A percentile compares a stretch with the other conserved stretches of the same genome.
These are phyloP conservation scores for Xyliphius kryptos DNA, from an alignment of 2,113 vertebrate genomes.

Conservation along the genomic window DNA sequence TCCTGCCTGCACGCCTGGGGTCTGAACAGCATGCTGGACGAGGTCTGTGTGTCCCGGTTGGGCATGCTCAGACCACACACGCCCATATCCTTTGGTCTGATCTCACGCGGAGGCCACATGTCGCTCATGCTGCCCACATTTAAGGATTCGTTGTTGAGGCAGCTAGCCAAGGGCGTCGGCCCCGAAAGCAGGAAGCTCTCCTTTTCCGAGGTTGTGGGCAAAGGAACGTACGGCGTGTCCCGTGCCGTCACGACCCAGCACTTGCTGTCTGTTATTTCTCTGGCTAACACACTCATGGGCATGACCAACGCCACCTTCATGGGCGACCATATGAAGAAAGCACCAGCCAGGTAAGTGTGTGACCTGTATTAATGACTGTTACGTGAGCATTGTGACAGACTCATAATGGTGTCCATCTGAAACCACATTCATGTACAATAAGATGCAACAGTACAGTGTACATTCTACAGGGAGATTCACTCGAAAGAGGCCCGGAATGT, in stretches of 20 bases:
- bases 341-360: slow-evolving; percentile 79
- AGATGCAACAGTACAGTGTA: no score
- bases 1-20: slow-evolving; percentile 97
- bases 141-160: slow-evolving; percentile 66
- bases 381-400: no score
- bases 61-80: slow-evolving; percentile 94
- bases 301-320: slow-evolving; percentile 98
- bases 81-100: slow-evolving; percentile 87
- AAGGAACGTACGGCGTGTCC: slow-evolving; percentile 84
- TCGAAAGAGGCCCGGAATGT: no score
- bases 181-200: slow-evolving; percentile 56
- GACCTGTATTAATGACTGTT: no score
- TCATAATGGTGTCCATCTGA: no score
- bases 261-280: slow-evolving; percentile 88
- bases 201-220: slow-evolving; percentile 70
- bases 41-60: slow-evolving; percentile 82
- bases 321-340: slow-evolving; percentile 97
- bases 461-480: no score
- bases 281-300: slow-evolving; percentile 96
- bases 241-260: slow-evolving; percentile 93
- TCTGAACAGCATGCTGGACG: slow-evolving; percentile 77
- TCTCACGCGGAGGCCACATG: slow-evolving; percentile 94
- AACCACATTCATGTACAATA: no score
- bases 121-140: slow-evolving; percentile 95
- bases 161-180: neutral